A percentile compares a stretch with the other conserved stretches of the same genome.
phyloP scores from a whole-genome alignment of 2,797 vertebrate species.

The Octomys mimax region DNA sequence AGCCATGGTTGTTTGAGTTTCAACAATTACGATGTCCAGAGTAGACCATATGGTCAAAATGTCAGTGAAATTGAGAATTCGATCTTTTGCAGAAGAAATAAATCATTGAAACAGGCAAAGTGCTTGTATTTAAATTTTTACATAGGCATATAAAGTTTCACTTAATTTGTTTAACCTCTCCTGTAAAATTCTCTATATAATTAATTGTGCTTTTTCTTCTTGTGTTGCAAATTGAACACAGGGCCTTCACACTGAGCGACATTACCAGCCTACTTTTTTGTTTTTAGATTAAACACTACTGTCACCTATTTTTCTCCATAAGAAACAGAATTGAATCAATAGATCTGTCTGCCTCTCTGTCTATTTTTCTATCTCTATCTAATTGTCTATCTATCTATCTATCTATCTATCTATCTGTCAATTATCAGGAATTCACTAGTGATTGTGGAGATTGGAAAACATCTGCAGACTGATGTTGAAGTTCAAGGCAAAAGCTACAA shows the following conservation, averaged over 20 bases:
- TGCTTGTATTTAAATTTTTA: not conserved
- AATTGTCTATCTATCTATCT: not conserved
- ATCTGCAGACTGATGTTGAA: not conserved
- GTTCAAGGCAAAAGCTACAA: not conserved
- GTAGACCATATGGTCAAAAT: conserved; percentile 33
- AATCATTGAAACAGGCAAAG: not conserved
- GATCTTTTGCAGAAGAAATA: not conserved
- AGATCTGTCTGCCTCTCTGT: not conserved
- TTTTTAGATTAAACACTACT: not conserved
- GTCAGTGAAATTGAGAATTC: not conserved
- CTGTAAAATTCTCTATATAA: conserved; percentile 11
- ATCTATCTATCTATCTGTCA: not conserved
- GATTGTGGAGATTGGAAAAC: not conserved
- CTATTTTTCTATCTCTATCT: not conserved
- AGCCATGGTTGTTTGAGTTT: conserved; percentile 36
- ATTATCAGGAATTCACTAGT: not conserved
- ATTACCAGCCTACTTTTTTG: not conserved
- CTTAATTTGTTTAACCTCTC: not conserved
- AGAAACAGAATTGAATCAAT: not conserved
- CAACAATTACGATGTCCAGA: conserved; percentile 5
- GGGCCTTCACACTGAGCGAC: not conserved
- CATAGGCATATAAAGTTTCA: not conserved
- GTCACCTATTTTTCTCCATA: not conserved
- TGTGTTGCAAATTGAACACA: not conserved
- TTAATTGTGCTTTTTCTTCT: not conserved